Evolutionary conservation across 2,797 vertebrate species (phyloP).

Genomic region (Coregonus ussuriensis): DNA sequence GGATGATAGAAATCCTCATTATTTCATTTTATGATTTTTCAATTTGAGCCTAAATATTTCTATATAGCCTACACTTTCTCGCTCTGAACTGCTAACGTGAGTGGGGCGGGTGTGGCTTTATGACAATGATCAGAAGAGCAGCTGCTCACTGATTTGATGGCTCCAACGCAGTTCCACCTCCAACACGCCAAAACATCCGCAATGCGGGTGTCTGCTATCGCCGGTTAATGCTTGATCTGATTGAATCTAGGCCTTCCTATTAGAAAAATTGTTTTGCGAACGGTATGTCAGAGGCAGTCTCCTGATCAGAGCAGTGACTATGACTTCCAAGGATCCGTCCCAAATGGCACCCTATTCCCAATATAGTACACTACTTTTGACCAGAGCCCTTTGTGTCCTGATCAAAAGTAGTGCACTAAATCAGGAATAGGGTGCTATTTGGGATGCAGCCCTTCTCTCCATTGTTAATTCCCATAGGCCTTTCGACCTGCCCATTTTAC

Average conservation of each 20-base stretch:
- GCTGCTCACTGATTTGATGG: too few species aligned
- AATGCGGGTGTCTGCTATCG: too few species aligned
- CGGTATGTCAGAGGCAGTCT: neutral
- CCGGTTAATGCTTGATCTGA: too few species aligned
- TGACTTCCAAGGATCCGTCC: neutral
- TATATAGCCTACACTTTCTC: too few species aligned
- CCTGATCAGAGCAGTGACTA: neutral
- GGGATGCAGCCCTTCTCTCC: neutral
- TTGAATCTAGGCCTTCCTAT: neutral
- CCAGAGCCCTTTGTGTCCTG: neutral
- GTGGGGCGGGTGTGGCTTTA: too few species aligned
- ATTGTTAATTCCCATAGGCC: slow-evolving; percentile 7
- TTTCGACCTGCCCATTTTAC: neutral
- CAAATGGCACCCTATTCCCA: neutral
- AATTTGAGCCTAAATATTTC: too few species aligned
- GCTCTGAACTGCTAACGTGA: too few species aligned
- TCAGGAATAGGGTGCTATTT: neutral
- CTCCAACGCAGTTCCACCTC: too few species aligned
- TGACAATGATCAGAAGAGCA: too few species aligned
- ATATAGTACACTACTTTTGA: neutral
- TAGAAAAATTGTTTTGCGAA: neutral
- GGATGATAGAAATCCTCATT: too few species aligned
- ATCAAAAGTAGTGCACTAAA: neutral
- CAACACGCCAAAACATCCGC: too few species aligned
- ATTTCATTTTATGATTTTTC: too few species aligned